Conservation (phyloP, 2,113 vertebrate genomes). For the Tetrax tetrax region DNA sequence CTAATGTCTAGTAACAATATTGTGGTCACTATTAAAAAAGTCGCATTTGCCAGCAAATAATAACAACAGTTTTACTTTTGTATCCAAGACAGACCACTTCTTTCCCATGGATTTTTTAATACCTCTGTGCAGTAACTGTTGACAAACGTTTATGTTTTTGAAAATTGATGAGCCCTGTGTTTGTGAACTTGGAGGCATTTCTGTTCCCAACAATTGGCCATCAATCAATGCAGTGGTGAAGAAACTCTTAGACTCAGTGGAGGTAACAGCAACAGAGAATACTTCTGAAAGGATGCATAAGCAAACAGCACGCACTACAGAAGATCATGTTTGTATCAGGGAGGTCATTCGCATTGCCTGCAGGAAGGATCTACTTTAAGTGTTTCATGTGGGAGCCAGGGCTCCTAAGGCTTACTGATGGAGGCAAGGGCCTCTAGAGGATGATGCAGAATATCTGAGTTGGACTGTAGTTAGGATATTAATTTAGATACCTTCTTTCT, state of each 20-base stretch:
- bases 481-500: not conserved
- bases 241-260: not conserved
- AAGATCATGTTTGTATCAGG: not conserved
- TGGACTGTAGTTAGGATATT: not conserved
- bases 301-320: not conserved
- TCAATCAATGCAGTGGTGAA: slow-evolving; percentile 15
- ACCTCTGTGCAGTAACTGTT: slow-evolving; percentile 46
- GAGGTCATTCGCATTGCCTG: not conserved
- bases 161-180: slow-evolving; percentile 14
- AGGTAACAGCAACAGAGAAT: not conserved
- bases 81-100: not conserved
- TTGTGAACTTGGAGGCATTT: slow-evolving; percentile 5
- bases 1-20: slow-evolving; percentile 23
- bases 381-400: not conserved
- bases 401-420: not conserved
- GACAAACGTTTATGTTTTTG: slow-evolving; percentile 36
- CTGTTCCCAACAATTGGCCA: not conserved
- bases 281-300: not conserved
- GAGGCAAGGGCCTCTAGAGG: not conserved
- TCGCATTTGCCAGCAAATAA: slow-evolving; percentile 8
- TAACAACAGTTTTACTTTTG: not conserved
- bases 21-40: not conserved
- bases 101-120: slow-evolving; percentile 50
- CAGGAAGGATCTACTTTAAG: not conserved
- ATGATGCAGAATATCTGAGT: not conserved